A percentile compares a stretch with the other conserved stretches of the same genome.
These are phyloP conservation scores for Melanotus villosus DNA, from an alignment of 2,888 invertebrate species.

Conservation along the genomic window DNA sequence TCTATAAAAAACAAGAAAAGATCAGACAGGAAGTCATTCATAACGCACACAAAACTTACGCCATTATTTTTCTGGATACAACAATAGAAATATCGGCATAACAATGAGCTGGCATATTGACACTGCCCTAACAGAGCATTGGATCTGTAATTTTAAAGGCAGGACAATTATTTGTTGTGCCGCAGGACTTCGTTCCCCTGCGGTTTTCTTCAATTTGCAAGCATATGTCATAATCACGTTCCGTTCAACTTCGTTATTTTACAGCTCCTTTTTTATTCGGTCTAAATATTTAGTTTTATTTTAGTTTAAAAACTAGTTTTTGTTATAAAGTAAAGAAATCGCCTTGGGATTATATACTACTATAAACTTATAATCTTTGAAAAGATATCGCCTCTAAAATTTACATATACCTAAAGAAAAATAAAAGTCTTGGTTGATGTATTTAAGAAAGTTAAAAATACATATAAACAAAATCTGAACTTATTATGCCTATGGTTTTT, in stretches of 20 bases:
- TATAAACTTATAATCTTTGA: too few relatives aligned
- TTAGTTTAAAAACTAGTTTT: too few relatives aligned
- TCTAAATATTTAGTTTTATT: too few relatives aligned
- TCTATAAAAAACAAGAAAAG: too few relatives aligned
- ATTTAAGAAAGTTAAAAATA: too few relatives aligned
- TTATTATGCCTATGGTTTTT: too few relatives aligned
- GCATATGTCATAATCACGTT: slow-evolving; percentile 57
- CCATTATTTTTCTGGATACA: slow-evolving; percentile 31
- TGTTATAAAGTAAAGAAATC: too few relatives aligned
- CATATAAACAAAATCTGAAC: too few relatives aligned
- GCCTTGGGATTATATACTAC: too few relatives aligned
- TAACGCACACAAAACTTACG: slow-evolving; percentile 26
- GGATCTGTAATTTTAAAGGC: slow-evolving; percentile 49
- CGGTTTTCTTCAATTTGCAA: slow-evolving; percentile 55
- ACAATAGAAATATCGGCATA: slow-evolving; percentile 40
- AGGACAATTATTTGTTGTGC: slow-evolving; percentile 55
- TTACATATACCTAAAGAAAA: too few relatives aligned
- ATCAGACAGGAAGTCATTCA: slow-evolving; percentile 26
- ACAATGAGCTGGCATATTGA: slow-evolving; percentile 50
- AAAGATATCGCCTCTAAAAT: too few relatives aligned
- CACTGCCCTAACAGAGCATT: slow-evolving; percentile 48
- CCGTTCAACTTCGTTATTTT: slow-evolving; percentile 46
- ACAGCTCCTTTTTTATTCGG: not conserved
- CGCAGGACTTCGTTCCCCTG: slow-evolving; percentile 55
- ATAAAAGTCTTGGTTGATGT: too few relatives aligned